These are phyloP conservation scores for Schizothorax lantsangensis DNA, from an alignment of 2,797 vertebrate genomes.

Conservation along the genomic window DNA sequence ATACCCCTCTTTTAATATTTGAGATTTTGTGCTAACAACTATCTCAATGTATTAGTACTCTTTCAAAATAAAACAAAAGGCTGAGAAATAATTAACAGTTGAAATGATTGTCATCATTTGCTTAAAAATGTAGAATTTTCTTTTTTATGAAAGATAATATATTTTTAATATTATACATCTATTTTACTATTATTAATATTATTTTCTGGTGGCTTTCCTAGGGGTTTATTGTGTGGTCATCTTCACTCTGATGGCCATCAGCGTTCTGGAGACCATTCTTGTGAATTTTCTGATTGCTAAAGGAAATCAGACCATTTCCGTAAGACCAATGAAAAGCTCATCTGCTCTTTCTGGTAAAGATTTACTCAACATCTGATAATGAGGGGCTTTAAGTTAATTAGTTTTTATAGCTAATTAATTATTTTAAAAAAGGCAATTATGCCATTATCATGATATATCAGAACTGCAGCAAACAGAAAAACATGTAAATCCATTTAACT, in stretches of 20 bases:
- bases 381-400: background rate
- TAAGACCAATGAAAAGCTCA: background rate
- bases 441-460: background rate
- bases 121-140: too few relatives aligned
- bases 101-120: too few relatives aligned
- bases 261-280: constrained; percentile 80
- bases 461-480: background rate
- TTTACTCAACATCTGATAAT: background rate
- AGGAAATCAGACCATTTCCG: constrained; percentile 15
- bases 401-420: too few relatives aligned
- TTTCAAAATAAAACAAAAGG: background rate
- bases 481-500: background rate
- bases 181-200: background rate
- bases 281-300: constrained; percentile 74
- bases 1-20: too few relatives aligned
- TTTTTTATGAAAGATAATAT: background rate
- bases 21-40: too few relatives aligned
- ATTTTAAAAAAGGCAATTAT: background rate
- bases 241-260: constrained; percentile 81
- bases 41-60: too few relatives aligned
- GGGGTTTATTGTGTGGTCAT: constrained; percentile 82
- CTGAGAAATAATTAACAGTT: background rate
- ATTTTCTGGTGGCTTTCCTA: constrained; percentile 53
- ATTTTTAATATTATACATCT: background rate
- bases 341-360: constrained; percentile 5